Evolutionary conservation across 1,140 invertebrate genomes (phyloP), one percentile per base, ranked within the genome.

Genomic region (Brachionus rotundiformis): DNA sequence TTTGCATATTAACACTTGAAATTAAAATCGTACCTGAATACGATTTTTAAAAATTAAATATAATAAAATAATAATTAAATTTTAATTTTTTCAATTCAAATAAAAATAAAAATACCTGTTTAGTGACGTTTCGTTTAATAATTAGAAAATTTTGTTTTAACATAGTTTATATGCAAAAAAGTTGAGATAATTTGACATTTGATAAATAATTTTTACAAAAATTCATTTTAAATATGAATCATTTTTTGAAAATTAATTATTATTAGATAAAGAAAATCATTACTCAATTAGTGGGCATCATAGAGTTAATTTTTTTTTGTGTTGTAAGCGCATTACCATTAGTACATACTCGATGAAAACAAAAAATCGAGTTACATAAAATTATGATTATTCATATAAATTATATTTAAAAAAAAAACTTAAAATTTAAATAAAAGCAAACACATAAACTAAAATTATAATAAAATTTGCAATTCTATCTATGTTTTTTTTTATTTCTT

Each of bases 381-480:
- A 54, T 54, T 54, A 54, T 54, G 47, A 54, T 54, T 54, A 54
- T 54, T 16, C 47, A 54, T 23, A 54, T 54, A 16, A 49, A 16
- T 54, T 54, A 7, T 54, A 19, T 54, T 23, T 7, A 23, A 54
- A 54, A 54, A 54, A 23, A 54, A 54, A 54, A 19, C 23, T 23
- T 8, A 54, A 23, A 54, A 19, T 19, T 19, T 8, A 54, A 54
- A 54, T 19, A 54, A 54, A 19, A 19, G n/a, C 47, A 54, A 54
- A 54, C 16, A 54, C 47, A 54, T 54, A 54, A 54, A 54, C 47
- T 54, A 54, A 54, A 54, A 54, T 54, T 54, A 54, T 54, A 54
- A 54, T 54, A 54, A 54, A 54, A 54, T 54, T 54, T 54, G 47
- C 47, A 54, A 54, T 54, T 54, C 29, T 63, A 63, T 63, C 10